Evolutionary conservation across 2,797 vertebrate genomes (phyloP), one percentile per base, ranked within the genome.

Genomic region (Sphenodon punctatus): DNA sequence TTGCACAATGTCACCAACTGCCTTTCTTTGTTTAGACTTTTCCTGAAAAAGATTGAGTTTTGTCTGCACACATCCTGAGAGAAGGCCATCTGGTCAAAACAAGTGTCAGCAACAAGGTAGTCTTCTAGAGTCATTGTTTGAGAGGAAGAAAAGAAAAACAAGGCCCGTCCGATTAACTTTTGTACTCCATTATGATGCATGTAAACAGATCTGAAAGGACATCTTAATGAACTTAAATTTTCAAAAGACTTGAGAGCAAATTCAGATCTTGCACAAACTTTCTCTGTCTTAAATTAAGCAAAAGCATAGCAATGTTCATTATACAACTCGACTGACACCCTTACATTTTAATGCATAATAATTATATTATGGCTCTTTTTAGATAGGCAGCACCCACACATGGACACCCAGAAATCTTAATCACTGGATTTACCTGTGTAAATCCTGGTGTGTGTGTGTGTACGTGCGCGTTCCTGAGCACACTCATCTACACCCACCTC

Each of bases 351-450:
- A 25, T 86, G 48, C 76, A 90, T 71, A 84, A 88, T 90, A 90
- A 82, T 46, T 51, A 78, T 88, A 91, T 91, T 88, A 85, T 60
- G n/a, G n/a, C n/a, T n/a, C n/a, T n/a, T n/a, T n/a, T n/a, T n/a
- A n/a, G n/a, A n/a, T n/a, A n/a, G n/a, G n/a, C n/a, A n/a, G n/a
- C n/a, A n/a, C n/a, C n/a, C n/a, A n/a, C n/a, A n/a, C n/a, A n/a
- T n/a, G n/a, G n/a, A n/a, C n/a, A n/a, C n/a, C n/a, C n/a, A n/a
- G n/a, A n/a, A n/a, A n/a, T n/a, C n/a, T n/a, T n/a, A n/a, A n/a
- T n/a, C n/a, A n/a, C n/a, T n/a, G n/a, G n/a, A n/a, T n/a, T n/a
- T n/a, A n/a, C n/a, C n/a, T n/a, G n/a, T n/a, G n/a, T n/a, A n/a
- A n/a, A n/a, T n/a, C n/a, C n/a, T n/a, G n/a, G n/a, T n/a, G n/a